Conservation (phyloP, 2,797 vertebrate species). For the Perdix hodgsoniae region DNA sequence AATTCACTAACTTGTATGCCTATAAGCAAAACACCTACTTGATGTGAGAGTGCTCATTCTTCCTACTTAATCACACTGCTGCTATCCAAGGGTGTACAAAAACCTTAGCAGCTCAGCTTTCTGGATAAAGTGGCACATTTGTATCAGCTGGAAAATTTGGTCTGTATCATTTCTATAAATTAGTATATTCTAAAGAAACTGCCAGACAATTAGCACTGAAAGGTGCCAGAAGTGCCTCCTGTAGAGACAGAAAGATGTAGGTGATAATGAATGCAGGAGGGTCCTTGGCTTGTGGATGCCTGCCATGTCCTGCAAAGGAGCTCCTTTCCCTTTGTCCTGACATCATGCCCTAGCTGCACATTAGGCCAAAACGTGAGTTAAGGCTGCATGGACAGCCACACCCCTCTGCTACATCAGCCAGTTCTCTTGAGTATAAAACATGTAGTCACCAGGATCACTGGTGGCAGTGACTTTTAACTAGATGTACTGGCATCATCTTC, state of each 20-base stretch:
- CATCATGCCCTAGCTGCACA: background rate
- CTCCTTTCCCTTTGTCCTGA: background rate
- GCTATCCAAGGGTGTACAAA: background rate
- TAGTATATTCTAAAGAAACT: background rate
- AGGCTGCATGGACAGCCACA: background rate
- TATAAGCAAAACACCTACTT: background rate
- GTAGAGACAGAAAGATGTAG: background rate
- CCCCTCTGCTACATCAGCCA: background rate
- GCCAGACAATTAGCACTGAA: background rate
- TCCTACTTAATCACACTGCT: accelerated
- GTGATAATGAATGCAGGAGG: background rate
- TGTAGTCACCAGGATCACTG: background rate
- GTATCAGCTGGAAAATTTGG: background rate
- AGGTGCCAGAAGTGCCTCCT: background rate
- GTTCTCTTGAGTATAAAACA: background rate
- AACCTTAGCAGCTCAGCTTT: background rate
- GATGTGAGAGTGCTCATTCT: background rate
- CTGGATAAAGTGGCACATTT: background rate
- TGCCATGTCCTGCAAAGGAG: background rate
- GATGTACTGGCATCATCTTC: background rate
- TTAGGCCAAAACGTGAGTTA: background rate
- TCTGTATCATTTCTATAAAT: background rate
- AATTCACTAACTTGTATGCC: background rate
- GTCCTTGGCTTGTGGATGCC: background rate
- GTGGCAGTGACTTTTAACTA: background rate